Evolutionary conservation across 2,113 vertebrate genomes (phyloP).

Genomic region (Campylomormyrus tamandua): DNA sequence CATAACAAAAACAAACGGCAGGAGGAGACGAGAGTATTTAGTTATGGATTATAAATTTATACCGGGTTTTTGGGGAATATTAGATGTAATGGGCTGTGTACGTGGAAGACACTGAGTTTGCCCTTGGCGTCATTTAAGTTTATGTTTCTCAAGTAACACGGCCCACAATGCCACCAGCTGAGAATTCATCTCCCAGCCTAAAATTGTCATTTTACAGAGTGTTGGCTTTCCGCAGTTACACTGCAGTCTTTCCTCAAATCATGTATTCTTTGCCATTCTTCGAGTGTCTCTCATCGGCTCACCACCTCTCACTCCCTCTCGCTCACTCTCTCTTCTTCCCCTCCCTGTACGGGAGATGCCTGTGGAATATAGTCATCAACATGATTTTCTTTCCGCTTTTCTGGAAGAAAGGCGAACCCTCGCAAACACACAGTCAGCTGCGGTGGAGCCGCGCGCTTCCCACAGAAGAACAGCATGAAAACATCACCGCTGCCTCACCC

Average conservation of each 20-base stretch:
- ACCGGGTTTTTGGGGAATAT: slow-evolving; percentile 13
- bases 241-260: slow-evolving; percentile 11
- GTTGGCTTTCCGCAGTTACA: slow-evolving; percentile 6
- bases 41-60: slow-evolving; percentile 41
- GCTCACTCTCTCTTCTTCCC: slow-evolving; percentile 12
- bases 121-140: not conserved
- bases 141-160: not conserved
- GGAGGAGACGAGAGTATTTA: slow-evolving; percentile 42
- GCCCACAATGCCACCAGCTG: not conserved
- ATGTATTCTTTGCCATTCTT: slow-evolving; percentile 14
- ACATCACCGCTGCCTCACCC: slow-evolving; percentile 21
- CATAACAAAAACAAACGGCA: slow-evolving; percentile 32
- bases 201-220: slow-evolving; percentile 12
- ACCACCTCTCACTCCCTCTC: not conserved
- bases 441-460: slow-evolving; percentile 15
- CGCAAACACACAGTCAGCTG: slow-evolving; percentile 20
- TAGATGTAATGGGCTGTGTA: not conserved
- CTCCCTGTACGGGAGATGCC: slow-evolving; percentile 16
- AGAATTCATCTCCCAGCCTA: not conserved
- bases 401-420: slow-evolving; percentile 34
- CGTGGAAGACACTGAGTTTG: not conserved
- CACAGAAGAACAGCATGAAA: slow-evolving; percentile 26
- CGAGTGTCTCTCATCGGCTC: slow-evolving; percentile 7
- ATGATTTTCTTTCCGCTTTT: slow-evolving; percentile 25
- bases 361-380: slow-evolving; percentile 28